Evolutionary conservation across 2,888 invertebrate species (phyloP), one percentile per base, ranked within the genome.

Genomic region (Psococerastis gibbosa): DNA sequence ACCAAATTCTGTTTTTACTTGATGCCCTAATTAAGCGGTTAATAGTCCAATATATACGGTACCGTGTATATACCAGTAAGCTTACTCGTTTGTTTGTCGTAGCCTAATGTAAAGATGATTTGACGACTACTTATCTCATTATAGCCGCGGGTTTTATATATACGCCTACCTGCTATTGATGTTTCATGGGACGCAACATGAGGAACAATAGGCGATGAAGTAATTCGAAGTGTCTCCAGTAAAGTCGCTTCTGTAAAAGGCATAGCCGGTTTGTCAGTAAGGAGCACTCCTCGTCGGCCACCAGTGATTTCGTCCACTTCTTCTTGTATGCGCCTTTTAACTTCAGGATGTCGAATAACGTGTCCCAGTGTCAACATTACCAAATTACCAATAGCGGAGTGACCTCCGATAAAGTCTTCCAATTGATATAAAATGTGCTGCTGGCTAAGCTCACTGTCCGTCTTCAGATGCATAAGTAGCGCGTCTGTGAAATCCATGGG

Each of bases 201-300:
- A 0, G 89, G 89, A 0, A 89, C 88, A 46, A 89, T 88, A 0
- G 89, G 88, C 0, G 88, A 88, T 0, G 85, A 84, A 0, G 81
- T 73, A 43, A 75, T 74, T 42, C 89, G 62, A 1, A 88, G 60
- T 1, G 82, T 77, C 63, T 89, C 89, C 52, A 78, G 69, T 11
- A 88, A 70, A 0, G 81, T 77, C 0, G 83, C 84, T 61, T 84
- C 80, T 0, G 83, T 83, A 57, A 80, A 87, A 0, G 83, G 80
- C 64, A 89, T 69, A 2, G 60, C 60, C 1, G 67, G 62, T 53
- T 74, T 70, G 51, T 88, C 81, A 18, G 69, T 62, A 1, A 85
- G 58, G n/a, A 66, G 68, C 0, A 81, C 70, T 13, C 64, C 60
- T 16, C 74, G 60, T 22, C 65, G 62, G 0, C 69, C 68, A 42